Evolutionary conservation across 2,797 vertebrate genomes (phyloP).

Genomic region (Echeneis naucrates): DNA sequence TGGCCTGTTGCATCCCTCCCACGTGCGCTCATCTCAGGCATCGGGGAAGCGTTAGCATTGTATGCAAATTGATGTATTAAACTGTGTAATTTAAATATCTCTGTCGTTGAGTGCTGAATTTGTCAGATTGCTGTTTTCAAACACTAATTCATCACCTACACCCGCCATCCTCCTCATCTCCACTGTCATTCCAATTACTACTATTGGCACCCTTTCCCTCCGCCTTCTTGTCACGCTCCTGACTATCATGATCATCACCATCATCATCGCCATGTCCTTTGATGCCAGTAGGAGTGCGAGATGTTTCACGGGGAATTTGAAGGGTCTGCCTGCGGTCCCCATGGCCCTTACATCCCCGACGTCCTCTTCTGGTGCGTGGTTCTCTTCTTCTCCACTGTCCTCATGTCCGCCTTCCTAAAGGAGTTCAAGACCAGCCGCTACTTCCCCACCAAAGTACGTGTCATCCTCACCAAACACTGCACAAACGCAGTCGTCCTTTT

Average conservation of each 20-base stretch:
- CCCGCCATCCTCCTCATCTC: conserved; percentile 26
- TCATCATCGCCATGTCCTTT: conserved; percentile 36
- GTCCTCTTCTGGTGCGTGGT: conserved; percentile 98
- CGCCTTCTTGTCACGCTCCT: too few relatives aligned
- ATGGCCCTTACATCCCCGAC: conserved; percentile 96
- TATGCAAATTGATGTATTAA: conserved; percentile 9
- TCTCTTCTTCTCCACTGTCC: conserved; percentile 97
- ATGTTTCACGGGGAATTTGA: conserved; percentile 89
- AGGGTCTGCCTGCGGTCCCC: conserved; percentile 91
- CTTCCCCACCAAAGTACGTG: conserved; percentile 95
- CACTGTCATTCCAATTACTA: background rate
- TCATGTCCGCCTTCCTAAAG: conserved; percentile 95
- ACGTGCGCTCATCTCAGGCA: background rate
- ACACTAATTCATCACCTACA: conserved; percentile 38
- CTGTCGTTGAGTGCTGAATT: background rate
- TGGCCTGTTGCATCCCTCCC: conserved; percentile 21
- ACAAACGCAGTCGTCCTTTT: background rate
- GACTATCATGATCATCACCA: conserved; percentile 8
- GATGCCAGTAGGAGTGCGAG: conserved; percentile 88
- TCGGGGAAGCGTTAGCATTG: background rate
- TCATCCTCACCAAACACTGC: background rate
- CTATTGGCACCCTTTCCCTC: too few relatives aligned
- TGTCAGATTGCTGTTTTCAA: background rate
- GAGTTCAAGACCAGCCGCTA: conserved; percentile 98
- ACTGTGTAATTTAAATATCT: background rate